Percentiles rank a stretch among this genome's conserved stretches.
phyloP scores from a whole-genome alignment of 2,888 invertebrate genomes.

The Chorisops tibialis region DNA sequence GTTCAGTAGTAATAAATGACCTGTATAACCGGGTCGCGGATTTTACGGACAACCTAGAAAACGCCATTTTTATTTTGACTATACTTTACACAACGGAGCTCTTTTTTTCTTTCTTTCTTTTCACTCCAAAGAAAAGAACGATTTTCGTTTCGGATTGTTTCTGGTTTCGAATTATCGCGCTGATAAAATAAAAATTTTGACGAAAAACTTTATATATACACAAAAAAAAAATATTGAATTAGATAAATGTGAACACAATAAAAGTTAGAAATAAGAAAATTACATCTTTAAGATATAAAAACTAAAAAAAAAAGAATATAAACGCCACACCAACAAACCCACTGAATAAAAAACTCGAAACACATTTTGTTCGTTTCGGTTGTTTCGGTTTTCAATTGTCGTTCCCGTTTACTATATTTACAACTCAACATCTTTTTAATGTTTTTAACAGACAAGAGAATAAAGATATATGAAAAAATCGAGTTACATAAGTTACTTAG shows the following conservation, averaged over 20 bases:
- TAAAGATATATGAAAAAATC: constrained; percentile 10
- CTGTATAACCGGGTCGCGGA: constrained; percentile 23
- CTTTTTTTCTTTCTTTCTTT: background rate
- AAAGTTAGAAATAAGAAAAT: background rate
- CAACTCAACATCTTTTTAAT: no score
- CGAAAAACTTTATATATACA: background rate
- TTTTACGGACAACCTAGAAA: background rate
- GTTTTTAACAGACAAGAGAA: no score
- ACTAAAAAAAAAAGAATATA: constrained; percentile 13
- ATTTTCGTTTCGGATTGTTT: no score
- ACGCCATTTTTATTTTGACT: constrained; percentile 20
- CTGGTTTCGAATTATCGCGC: background rate
- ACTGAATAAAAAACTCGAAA: constrained; percentile 23
- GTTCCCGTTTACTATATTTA: no score
- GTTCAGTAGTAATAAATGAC: constrained; percentile 23
- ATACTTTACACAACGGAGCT: background rate
- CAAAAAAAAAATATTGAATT: background rate
- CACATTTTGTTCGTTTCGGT: background rate
- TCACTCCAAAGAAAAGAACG: background rate
- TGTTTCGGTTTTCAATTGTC: background rate
- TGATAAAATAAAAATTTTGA: background rate
- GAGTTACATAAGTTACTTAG: constrained; percentile 25
- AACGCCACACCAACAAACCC: constrained; percentile 29
- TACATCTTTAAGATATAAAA: background rate
- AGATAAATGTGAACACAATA: background rate